These are phyloP conservation scores for Musca vetustissima DNA, from an alignment of 1,140 invertebrate genomes.

Conservation along the genomic window DNA sequence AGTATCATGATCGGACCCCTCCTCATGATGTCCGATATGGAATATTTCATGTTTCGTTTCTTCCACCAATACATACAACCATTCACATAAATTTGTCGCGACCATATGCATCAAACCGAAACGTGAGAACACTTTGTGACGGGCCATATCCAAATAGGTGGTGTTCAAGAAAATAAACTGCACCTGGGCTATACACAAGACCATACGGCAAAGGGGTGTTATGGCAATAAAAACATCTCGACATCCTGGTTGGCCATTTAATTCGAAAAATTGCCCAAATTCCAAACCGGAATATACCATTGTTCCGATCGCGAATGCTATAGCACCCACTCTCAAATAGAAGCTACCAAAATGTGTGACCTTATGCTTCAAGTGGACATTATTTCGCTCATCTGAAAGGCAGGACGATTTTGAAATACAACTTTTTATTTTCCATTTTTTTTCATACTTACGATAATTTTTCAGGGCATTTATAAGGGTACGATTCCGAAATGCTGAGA, in stretches of 20 bases:
- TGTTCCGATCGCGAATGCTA: conserved; percentile 86
- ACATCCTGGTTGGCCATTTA: conserved; percentile 68
- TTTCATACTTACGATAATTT: conserved; percentile 54
- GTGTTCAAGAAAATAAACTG: conserved; percentile 76
- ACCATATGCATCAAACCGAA: conserved; percentile 92
- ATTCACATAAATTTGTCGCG: conserved; percentile 90
- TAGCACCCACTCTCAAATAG: conserved; percentile 84
- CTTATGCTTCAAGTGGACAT: conserved; percentile 49
- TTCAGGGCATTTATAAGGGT: conserved; percentile 58
- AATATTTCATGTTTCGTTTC: conserved; percentile 77
- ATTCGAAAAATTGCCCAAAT: conserved; percentile 82
- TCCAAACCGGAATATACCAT: conserved; percentile 91
- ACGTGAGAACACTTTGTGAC: conserved; percentile 85
- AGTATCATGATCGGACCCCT: conserved; percentile 29
- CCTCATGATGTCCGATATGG: conserved; percentile 56
- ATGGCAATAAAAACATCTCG: conserved; percentile 75
- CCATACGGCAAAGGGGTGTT: conserved; percentile 79
- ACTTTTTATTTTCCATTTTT: not conserved
- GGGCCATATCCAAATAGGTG: conserved; percentile 72
- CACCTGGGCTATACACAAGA: conserved; percentile 90
- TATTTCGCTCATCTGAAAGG: conserved; percentile 46
- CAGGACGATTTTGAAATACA: not conserved
- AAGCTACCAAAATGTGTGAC: conserved; percentile 77
- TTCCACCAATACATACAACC: conserved; percentile 82
- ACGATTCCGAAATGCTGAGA: conserved; percentile 67